These are phyloP conservation scores for Pseudorasbora parva DNA, from an alignment of 2,113 vertebrate species.

Conservation along the genomic window DNA sequence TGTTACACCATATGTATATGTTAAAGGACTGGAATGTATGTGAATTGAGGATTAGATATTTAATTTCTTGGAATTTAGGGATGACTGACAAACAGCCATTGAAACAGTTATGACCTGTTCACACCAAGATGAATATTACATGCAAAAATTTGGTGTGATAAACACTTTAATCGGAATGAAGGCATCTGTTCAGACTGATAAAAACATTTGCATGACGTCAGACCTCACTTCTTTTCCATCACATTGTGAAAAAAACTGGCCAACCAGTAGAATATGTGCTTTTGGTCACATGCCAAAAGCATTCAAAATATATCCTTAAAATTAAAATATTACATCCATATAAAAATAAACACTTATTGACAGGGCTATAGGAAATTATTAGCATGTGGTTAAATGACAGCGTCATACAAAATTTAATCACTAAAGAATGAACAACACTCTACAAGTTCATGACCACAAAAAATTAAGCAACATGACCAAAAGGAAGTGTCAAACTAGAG, in stretches of 20 bases:
- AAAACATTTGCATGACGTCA: too few species aligned
- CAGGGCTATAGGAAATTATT: not conserved
- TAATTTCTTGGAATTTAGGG: not conserved
- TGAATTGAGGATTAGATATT: not conserved
- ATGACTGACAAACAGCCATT: too few species aligned
- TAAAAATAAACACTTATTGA: not conserved
- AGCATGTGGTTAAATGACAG: not conserved
- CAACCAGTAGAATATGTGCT: not conserved
- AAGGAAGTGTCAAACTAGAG: conserved; percentile 10
- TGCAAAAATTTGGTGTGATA: too few species aligned
- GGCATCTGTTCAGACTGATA: too few species aligned
- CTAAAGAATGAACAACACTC: not conserved
- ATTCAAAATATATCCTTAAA: not conserved
- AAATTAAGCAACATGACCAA: not conserved
- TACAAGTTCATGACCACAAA: not conserved
- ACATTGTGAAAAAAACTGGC: not conserved
- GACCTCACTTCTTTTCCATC: not conserved
- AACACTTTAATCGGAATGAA: too few species aligned
- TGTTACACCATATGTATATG: not conserved
- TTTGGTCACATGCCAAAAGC: not conserved
- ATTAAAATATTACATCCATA: not conserved
- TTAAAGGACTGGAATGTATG: not conserved
- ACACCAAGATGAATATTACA: too few species aligned
- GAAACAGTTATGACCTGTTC: too few species aligned
- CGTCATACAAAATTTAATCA: not conserved